Evolutionary conservation across 2,797 vertebrate genomes (phyloP), one percentile per base, ranked within the genome.

Genomic region (Falco cherrug): DNA sequence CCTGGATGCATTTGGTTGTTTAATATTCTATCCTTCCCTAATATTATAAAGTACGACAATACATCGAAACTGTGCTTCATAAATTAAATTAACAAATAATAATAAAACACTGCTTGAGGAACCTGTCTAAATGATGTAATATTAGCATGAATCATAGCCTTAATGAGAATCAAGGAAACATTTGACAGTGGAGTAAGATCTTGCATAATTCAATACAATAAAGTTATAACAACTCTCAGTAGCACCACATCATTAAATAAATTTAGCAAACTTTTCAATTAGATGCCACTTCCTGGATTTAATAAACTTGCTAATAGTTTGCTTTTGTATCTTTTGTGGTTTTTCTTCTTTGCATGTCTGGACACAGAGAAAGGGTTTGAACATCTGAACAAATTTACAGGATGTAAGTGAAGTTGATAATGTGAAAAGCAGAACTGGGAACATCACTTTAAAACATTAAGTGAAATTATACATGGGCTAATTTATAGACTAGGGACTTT

Each of bases 61-160:
- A 60, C 59, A 59, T 51, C 73, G 88, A 92, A 96, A 84, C 82
- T 68, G 21, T 71, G 87, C 82, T 96, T 93, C 94, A 96, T 96
- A 95, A 96, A 97, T 96, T 96, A 96, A 96, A 97, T 96, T 96
- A 96, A 95, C 84, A 97, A 97, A 97, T 79, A 96, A 95, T 75
- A 97, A 97, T 93, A 95, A 92, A 96, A 94, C 76, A 93, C 81
- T 84, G 95, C 89, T 97, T 93, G 90, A 96, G 94, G 80, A 97
- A 87, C 74, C 87, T 96, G 93, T 95, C 91, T 88, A 89, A 93
- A 94, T 78, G 86, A 97, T 93, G 65, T 59, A 96, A 96, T 91
- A 93, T 91, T 95, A 93, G 69, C 90, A 96, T 96, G 94, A 97
- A 97, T 97, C 93, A 97, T 22, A 73, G 59, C 43, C 74, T 93